Conservation (phyloP, 2,888 invertebrate species). For the Crematogaster levior region DNA sequence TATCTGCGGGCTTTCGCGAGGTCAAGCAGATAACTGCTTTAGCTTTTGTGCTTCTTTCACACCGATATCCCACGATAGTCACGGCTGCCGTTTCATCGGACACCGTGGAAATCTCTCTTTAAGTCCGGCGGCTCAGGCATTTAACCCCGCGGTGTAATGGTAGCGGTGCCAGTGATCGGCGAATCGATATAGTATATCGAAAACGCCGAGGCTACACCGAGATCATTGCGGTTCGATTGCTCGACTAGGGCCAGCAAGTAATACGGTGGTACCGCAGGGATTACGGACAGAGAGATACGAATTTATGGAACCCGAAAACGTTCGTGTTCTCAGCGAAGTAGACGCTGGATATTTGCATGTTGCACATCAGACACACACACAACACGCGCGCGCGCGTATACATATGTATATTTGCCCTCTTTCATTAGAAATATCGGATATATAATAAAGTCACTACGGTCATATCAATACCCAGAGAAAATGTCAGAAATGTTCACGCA, state of each 20-base stretch:
- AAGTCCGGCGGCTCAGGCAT: conserved; percentile 69
- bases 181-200: conserved; percentile 66
- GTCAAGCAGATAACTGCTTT: conserved; percentile 54
- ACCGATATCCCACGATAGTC: conserved; percentile 41
- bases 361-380: background rate
- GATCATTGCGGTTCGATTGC: conserved; percentile 71
- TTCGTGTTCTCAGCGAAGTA: conserved; percentile 56
- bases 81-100: conserved; percentile 47
- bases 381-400: background rate
- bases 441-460: conserved; percentile 27
- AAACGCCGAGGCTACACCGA: conserved; percentile 53
- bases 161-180: conserved; percentile 65
- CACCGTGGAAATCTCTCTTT: conserved; percentile 64
- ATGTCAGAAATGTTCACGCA: conserved; percentile 41
- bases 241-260: conserved; percentile 67
- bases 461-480: conserved; percentile 33
- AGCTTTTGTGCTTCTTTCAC: conserved; percentile 39
- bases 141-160: conserved; percentile 62
- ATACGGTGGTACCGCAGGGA: conserved; percentile 68
- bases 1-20: conserved; percentile 57
- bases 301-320: conserved; percentile 69
- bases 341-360: background rate
- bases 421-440: conserved; percentile 51
- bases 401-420: background rate
- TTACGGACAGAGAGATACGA: conserved; percentile 68